phyloP scores from a whole-genome alignment of 2,797 vertebrate species.

The Leptodactylus fallax region DNA sequence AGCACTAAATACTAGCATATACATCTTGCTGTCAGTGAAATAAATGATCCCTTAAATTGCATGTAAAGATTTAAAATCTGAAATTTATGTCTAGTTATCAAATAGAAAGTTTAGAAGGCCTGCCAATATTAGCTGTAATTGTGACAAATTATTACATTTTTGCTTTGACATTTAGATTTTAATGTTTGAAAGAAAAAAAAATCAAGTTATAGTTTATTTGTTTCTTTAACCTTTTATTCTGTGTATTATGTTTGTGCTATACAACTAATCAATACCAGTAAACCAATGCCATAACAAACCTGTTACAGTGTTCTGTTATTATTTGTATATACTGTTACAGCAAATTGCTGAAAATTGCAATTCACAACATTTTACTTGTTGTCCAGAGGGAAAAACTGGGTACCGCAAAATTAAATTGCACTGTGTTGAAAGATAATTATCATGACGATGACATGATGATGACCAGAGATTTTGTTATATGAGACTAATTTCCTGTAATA shows the following conservation, averaged over 20 bases:
- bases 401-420: background rate
- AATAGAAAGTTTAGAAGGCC: slow-evolving; percentile 85
- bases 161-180: slow-evolving; percentile 78
- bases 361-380: background rate
- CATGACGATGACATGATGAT: background rate
- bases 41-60: slow-evolving; percentile 87
- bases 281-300: slow-evolving; percentile 9
- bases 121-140: slow-evolving; percentile 84
- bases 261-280: slow-evolving; percentile 19
- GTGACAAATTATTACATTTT: slow-evolving; percentile 83
- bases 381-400: background rate
- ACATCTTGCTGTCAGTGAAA: slow-evolving; percentile 85
- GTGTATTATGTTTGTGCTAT: background rate
- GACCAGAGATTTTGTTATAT: background rate
- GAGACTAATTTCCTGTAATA: background rate
- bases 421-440: background rate
- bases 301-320: background rate
- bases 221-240: slow-evolving; percentile 29
- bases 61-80: slow-evolving; percentile 83
- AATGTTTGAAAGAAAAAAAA: slow-evolving; percentile 68
- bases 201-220: slow-evolving; percentile 26
- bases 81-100: slow-evolving; percentile 87
- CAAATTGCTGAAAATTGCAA: background rate
- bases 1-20: slow-evolving; percentile 79
- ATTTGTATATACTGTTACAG: background rate